phyloP scores from a whole-genome alignment of 2,797 vertebrate species.

The Galagoides demidoff region DNA sequence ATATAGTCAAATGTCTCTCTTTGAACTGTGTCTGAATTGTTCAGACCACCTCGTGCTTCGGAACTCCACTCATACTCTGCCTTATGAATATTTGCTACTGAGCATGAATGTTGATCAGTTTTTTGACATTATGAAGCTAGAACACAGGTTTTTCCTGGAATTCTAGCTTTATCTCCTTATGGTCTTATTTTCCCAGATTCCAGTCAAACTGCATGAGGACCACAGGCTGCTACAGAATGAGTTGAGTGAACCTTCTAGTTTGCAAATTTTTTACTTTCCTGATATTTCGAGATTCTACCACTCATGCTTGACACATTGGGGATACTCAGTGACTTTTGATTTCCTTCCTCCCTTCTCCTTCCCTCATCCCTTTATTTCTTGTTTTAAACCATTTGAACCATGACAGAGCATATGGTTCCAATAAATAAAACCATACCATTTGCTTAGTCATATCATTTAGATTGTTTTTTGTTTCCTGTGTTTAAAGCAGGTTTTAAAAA shows the following conservation, averaged over 20 bases:
- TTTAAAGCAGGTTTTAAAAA: constrained; percentile 12
- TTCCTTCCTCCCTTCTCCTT: neutral
- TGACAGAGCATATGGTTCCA: neutral
- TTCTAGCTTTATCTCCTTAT: neutral
- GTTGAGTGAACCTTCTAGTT: neutral
- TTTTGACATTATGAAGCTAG: neutral
- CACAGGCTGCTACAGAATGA: neutral
- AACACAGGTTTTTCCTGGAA: neutral
- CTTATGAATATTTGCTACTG: neutral
- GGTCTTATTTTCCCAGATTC: neutral
- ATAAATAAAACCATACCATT: constrained; percentile 16
- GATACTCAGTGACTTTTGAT: neutral
- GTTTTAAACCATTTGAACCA: constrained; percentile 31
- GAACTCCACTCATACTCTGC: neutral
- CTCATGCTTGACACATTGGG: neutral
- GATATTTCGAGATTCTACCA: neutral
- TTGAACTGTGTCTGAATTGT: neutral
- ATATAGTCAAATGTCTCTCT: neutral
- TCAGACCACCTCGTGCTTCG: neutral
- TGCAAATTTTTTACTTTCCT: neutral
- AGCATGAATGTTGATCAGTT: neutral
- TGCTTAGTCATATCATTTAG: constrained; percentile 1
- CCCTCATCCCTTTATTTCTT: neutral
- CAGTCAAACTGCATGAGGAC: neutral
- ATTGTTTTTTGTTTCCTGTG: neutral